These are phyloP conservation scores for Philhelius pedissequus DNA, from an alignment of 2,888 invertebrate genomes.

Conservation along the genomic window DNA sequence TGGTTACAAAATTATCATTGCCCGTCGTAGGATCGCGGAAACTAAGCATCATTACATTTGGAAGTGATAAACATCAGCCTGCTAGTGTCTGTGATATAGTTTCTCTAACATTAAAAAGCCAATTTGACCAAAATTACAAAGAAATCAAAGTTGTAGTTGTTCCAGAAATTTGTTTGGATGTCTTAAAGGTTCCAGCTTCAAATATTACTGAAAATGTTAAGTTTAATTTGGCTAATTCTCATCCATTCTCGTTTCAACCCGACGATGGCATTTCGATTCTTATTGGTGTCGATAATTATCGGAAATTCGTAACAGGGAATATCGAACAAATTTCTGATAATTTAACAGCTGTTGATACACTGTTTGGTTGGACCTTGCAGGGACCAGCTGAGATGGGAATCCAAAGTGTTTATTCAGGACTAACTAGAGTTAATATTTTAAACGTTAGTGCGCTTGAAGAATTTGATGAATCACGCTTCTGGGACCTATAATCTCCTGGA, in stretches of 20 bases:
- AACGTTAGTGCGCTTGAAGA: too few species aligned
- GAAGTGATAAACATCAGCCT: not conserved
- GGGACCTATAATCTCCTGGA: too few species aligned
- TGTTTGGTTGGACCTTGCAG: not conserved
- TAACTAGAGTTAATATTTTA: too few species aligned
- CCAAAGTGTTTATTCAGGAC: too few species aligned
- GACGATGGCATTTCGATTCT: not conserved
- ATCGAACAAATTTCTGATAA: not conserved
- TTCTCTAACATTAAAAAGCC: not conserved
- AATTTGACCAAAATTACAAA: not conserved
- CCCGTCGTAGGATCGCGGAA: too few species aligned
- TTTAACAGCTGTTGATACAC: not conserved
- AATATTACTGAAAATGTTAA: not conserved
- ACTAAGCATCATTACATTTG: too few species aligned
- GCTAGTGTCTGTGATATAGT: not conserved
- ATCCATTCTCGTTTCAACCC: not conserved
- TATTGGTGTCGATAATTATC: not conserved
- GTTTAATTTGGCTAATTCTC: not conserved
- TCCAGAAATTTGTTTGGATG: not conserved
- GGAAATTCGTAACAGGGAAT: not conserved
- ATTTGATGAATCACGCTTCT: too few species aligned
- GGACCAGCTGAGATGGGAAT: not conserved
- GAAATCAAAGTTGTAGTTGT: not conserved
- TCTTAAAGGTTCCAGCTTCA: not conserved
- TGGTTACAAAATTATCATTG: too few species aligned